Conservation (phyloP, 2,113 vertebrate genomes). For the Mola mola region DNA sequence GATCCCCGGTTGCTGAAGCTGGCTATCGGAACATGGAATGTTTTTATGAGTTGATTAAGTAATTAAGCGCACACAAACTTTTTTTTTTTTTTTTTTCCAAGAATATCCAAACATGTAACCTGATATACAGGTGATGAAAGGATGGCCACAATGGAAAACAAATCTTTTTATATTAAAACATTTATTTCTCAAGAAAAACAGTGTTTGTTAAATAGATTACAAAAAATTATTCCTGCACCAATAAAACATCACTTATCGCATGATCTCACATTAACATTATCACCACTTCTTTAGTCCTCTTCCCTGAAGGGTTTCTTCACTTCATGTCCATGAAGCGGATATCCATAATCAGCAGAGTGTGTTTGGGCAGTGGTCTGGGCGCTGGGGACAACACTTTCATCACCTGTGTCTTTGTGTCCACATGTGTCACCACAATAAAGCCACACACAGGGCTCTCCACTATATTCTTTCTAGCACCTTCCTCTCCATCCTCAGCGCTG, state of each 20-base stretch:
- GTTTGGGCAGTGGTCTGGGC: conserved; percentile 91
- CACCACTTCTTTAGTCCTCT: not conserved
- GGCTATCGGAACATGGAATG: no score
- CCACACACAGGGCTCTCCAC: conserved; percentile 93
- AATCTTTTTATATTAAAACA: conserved; percentile 30
- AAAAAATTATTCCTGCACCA: conserved; percentile 1
- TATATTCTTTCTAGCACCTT: conserved; percentile 76
- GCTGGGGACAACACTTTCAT: conserved; percentile 95
- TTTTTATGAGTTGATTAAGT: no score
- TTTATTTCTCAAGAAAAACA: conserved; percentile 45
- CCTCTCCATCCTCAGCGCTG: conserved; percentile 87
- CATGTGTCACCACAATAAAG: conserved; percentile 94
- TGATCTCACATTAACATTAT: conserved; percentile 9
- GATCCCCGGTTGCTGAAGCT: no score
- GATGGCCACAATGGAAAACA: no score
- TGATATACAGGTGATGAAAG: no score
- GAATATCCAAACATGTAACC: no score
- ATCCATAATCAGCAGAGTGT: conserved; percentile 97
- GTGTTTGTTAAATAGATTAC: conserved; percentile 32
- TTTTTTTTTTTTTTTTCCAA: no score
- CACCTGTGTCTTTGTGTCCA: conserved; percentile 92
- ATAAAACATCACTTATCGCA: conserved; percentile 19
- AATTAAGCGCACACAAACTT: no score
- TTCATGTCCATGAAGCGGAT: conserved; percentile 97
- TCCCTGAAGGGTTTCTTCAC: conserved; percentile 22